Evolutionary conservation across 2,113 vertebrate species (phyloP).

Genomic region (Salvelinus fontinalis): DNA sequence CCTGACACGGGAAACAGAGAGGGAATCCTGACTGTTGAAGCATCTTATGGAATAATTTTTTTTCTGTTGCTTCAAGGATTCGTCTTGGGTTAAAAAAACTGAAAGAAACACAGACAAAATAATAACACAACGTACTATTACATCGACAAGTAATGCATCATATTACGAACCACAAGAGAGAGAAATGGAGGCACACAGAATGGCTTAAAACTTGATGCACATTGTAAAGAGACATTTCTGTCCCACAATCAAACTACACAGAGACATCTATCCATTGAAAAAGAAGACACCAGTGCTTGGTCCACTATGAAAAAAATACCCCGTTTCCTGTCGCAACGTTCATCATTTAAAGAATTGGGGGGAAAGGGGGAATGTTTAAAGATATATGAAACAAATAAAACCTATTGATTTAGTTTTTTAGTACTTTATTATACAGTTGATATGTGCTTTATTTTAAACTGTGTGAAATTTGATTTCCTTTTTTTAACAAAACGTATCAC

Average conservation of each 20-base stretch:
- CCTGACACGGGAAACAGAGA: conserved; percentile 64
- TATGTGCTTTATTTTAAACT: conserved; percentile 95
- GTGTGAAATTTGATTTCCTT: conserved; percentile 84
- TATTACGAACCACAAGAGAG: conserved; percentile 78
- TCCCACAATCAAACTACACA: conserved; percentile 72
- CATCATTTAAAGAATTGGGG: conserved; percentile 75
- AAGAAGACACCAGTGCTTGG: conserved; percentile 70
- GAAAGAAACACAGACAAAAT: conserved; percentile 66
- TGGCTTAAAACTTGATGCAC: conserved; percentile 68
- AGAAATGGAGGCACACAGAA: conserved; percentile 72
- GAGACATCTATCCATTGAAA: conserved; percentile 67
- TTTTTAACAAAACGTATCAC: conserved; percentile 84
- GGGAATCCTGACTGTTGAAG: conserved; percentile 88
- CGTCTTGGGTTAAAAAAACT: conserved; percentile 73
- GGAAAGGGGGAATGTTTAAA: conserved; percentile 78
- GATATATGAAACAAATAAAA: conserved; percentile 77
- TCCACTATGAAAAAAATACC: conserved; percentile 59
- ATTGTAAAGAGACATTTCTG: conserved; percentile 74
- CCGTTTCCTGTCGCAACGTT: conserved; percentile 80
- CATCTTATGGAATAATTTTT: conserved; percentile 49
- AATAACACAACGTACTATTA: conserved; percentile 72
- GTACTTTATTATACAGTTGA: conserved; percentile 98
- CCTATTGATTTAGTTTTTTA: conserved; percentile 98
- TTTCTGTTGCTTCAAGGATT: conserved; percentile 88
- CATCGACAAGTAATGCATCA: conserved; percentile 68